phyloP scores from a whole-genome alignment of 2,113 vertebrate species.

The Aviceda subcristata region DNA sequence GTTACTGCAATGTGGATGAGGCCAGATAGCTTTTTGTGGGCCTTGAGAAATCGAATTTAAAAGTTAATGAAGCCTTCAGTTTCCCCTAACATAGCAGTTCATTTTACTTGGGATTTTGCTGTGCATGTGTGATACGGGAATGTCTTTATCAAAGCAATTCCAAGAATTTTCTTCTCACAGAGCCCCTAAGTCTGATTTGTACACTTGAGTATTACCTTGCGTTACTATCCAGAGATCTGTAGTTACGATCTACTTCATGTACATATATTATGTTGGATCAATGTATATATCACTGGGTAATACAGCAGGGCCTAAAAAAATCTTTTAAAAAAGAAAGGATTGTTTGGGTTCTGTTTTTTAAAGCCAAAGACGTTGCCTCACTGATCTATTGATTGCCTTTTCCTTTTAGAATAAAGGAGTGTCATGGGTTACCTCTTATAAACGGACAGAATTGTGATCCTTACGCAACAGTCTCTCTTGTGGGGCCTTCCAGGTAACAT shows the following conservation, averaged over 20 bases:
- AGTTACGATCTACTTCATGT: background rate
- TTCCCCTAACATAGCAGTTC: background rate
- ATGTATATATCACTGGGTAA: background rate
- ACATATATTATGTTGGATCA: background rate
- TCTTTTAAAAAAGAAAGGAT: background rate
- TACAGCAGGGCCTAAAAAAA: background rate
- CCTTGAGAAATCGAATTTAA: background rate
- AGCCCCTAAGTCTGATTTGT: background rate
- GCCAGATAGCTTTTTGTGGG: background rate
- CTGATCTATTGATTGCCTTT: slow-evolving; percentile 13
- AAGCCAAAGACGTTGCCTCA: background rate
- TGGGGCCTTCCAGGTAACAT: slow-evolving; percentile 91
- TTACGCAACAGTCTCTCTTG: slow-evolving; percentile 91
- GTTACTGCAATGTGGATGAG: background rate
- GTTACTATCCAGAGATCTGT: background rate
- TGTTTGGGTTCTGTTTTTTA: background rate
- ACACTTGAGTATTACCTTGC: background rate
- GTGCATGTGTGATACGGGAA: background rate
- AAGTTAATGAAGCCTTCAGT: background rate
- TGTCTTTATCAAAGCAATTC: background rate
- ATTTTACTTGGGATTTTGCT: background rate
- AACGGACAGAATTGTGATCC: slow-evolving; percentile 96
- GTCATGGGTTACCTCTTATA: slow-evolving; percentile 93
- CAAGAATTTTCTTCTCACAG: background rate
- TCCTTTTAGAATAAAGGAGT: slow-evolving; percentile 87